Evolutionary conservation across 1,140 invertebrate species (phyloP), one percentile per base, ranked within the genome.

Genomic region (Agrilus planipennis): DNA sequence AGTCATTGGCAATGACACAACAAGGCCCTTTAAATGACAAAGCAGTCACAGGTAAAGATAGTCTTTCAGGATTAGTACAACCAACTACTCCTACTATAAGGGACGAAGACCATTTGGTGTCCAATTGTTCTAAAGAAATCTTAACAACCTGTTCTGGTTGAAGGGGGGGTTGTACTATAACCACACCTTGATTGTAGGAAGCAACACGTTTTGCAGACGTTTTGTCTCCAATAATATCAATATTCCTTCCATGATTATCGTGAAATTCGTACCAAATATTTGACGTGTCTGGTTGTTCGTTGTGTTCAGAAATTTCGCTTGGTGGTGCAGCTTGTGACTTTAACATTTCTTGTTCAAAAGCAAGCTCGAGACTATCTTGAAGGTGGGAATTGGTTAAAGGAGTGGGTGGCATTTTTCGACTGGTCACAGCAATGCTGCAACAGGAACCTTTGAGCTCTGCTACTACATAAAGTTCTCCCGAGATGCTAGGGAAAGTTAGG

Each of bases 91-190:
- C 87, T 41, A 87, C 68, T 38, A 81, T 71, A 2, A 89, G 59
- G 1, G 81, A 86, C 0, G 83, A 85, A 27, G 79, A 80, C 85
- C 85, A 90, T 34, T 76, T 70, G 30, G 72, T 62, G 53, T 86
- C 83, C 2, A 84, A 50, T 28, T 76, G 72, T 41, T 85, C 83
- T 34, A 90, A 70, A 57, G 72, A 71, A 9, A 89, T 69, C 75
- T 84, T 63, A 25, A 61, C 53, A 51, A 60, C 22, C 55, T 62
- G 22, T 55, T 65, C 60, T 49, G 57, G 35, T 47, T 51, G 44
- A n/a, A 61, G 25, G 12, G 57, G 40, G 14, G 54, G 57, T 35
- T 53, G 52, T 15, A 56, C 71, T 50, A 85, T 68, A 2, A 82
- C 73, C 27, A 85, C 62, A 3, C 78, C 82, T 57, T 86, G 78